Conservation (phyloP, 1,140 invertebrate genomes). For the Ceratosolen fusciceps region DNA sequence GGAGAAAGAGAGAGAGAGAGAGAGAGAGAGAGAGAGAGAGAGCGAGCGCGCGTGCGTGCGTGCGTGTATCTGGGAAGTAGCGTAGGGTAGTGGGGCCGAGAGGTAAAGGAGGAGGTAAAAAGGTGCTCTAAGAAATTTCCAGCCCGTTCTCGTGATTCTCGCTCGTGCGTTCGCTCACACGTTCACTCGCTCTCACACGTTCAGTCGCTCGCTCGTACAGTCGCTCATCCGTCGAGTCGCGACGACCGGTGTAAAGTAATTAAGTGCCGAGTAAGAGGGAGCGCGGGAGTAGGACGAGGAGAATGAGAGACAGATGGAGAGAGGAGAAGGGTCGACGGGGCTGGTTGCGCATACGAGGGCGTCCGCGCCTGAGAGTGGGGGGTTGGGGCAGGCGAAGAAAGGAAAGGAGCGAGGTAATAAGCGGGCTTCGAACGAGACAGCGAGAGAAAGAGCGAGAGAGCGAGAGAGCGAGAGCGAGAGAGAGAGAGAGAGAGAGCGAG, state of each 20-base stretch:
- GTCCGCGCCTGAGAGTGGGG: neutral
- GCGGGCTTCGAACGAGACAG: slow-evolving; percentile 52
- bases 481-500: slow-evolving; percentile 42
- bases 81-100: neutral
- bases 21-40: neutral
- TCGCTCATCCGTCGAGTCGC: neutral
- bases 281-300: neutral
- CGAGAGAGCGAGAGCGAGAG: slow-evolving; percentile 51
- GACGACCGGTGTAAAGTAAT: neutral
- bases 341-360: slow-evolving; percentile 18
- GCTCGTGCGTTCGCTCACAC: neutral
- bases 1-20: neutral
- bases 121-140: slow-evolving; percentile 12
- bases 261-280: neutral
- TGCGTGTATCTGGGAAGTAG: no score
- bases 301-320: neutral
- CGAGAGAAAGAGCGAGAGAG: slow-evolving; percentile 23
- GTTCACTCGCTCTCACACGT: neutral
- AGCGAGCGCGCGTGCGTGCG: neutral
- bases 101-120: neutral
- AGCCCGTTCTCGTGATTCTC: neutral
- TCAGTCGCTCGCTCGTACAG: neutral
- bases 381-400: slow-evolving; percentile 23
- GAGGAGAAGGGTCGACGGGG: slow-evolving; percentile 39
- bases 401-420: no score